Conservation (phyloP, 1,140 invertebrate genomes). For the Antheraea pernyi region DNA sequence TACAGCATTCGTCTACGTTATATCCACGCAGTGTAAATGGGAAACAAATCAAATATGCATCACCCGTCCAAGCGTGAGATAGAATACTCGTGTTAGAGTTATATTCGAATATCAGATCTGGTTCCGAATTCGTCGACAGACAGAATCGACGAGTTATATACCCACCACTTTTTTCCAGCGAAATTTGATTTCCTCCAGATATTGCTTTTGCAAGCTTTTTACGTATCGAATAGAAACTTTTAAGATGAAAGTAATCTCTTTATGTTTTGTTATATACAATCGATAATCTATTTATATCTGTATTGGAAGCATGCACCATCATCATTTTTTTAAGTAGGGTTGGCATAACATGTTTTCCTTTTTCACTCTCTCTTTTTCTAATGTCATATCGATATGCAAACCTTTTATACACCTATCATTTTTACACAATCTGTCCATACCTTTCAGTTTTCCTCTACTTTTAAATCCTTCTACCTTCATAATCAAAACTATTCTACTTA, state of each 20-base stretch:
- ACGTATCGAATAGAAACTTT: background rate
- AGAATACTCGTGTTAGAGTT: slow-evolving; percentile 64
- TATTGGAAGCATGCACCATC: too few relatives aligned
- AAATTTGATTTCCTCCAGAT: slow-evolving; percentile 27
- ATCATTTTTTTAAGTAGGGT: too few relatives aligned
- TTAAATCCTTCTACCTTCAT: too few relatives aligned
- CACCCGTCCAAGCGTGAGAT: slow-evolving; percentile 67
- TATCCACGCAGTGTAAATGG: slow-evolving; percentile 52
- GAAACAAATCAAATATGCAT: slow-evolving; percentile 76
- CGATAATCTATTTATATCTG: background rate
- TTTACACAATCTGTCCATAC: too few relatives aligned
- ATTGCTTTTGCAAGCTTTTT: slow-evolving; percentile 20
- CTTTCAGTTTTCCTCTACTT: too few relatives aligned
- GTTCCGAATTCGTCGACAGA: slow-evolving; percentile 33
- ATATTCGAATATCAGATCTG: slow-evolving; percentile 42
- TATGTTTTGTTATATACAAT: background rate
- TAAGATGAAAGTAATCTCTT: background rate
- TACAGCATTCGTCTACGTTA: slow-evolving; percentile 36
- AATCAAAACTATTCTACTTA: too few relatives aligned
- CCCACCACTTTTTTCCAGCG: slow-evolving; percentile 29
- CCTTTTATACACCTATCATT: too few relatives aligned
- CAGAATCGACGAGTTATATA: slow-evolving; percentile 34
- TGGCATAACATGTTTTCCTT: too few relatives aligned
- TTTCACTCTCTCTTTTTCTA: too few relatives aligned
- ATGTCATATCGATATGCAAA: too few relatives aligned